phyloP scores from a whole-genome alignment of 2,888 invertebrate species.

The Xanthorhoe spadicearia region DNA sequence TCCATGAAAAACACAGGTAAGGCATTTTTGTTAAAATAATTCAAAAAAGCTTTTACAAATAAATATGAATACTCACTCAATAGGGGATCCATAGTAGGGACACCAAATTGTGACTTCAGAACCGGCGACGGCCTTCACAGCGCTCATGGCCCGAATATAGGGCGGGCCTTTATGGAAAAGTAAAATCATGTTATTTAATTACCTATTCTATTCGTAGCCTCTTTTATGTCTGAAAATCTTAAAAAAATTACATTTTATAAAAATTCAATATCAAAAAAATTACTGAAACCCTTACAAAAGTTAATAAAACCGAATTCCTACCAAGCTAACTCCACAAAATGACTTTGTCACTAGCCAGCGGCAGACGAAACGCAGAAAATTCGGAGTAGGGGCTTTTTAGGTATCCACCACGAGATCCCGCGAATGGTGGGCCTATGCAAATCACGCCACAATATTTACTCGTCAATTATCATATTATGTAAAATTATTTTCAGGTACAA shows the following conservation, averaged over 20 bases:
- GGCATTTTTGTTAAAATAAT: too few relatives aligned
- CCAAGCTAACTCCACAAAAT: background rate
- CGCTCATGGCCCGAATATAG: conserved; percentile 89
- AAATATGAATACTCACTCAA: conserved; percentile 73
- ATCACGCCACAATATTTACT: conserved; percentile 37
- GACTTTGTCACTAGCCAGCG: background rate
- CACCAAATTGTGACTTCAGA: conserved; percentile 91
- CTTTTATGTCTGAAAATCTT: too few relatives aligned
- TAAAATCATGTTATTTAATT: conserved; percentile 1
- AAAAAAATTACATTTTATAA: too few relatives aligned
- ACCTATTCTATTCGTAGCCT: background rate
- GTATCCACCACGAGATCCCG: conserved; percentile 59
- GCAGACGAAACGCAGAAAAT: background rate
- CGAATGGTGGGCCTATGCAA: conserved; percentile 88
- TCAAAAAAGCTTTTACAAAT: background rate
- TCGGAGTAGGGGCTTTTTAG: conserved; percentile 2
- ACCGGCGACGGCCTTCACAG: conserved; percentile 92
- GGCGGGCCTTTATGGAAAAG: conserved; percentile 87
- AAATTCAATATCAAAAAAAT: background rate
- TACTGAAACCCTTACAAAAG: background rate
- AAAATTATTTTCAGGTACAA: conserved; percentile 31
- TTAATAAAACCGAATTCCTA: background rate
- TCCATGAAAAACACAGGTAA: too few relatives aligned
- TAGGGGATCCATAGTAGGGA: conserved; percentile 94
- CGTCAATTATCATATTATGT: conserved; percentile 37